Evolutionary conservation across 2,113 vertebrate species (phyloP).

Genomic region (Ciconia boyciana): DNA sequence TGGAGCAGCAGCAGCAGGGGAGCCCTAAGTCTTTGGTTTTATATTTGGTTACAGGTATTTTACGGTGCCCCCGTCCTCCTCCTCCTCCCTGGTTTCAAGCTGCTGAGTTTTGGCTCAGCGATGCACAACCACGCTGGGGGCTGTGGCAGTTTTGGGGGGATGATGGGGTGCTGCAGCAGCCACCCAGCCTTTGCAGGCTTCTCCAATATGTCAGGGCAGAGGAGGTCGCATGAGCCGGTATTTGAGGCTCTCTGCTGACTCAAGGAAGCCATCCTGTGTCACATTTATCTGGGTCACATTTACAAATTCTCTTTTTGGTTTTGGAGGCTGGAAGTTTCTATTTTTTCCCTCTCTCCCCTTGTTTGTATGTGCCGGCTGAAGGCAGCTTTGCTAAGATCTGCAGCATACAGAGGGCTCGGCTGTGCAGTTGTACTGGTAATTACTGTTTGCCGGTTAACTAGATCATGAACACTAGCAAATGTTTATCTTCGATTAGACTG

Average conservation of each 20-base stretch:
- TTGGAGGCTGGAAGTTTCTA: not conserved
- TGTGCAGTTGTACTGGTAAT: not conserved
- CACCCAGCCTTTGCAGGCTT: not conserved
- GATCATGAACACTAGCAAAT: not conserved
- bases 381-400: not conserved
- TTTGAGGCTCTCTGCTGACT: not conserved
- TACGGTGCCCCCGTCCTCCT: not conserved
- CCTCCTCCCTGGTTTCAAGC: not conserved
- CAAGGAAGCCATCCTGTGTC: not conserved
- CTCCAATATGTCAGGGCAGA: not conserved
- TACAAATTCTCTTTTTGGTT: not conserved
- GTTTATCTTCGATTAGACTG: not conserved
- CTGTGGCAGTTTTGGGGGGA: not conserved
- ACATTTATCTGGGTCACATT: slow-evolving; percentile 28
- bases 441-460: not conserved
- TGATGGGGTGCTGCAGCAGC: not conserved
- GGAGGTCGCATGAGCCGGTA: accelerated
- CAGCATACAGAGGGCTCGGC: not conserved
- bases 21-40: not conserved
- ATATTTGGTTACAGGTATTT: not conserved
- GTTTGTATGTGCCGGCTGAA: not conserved
- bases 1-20: not conserved
- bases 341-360: not conserved
- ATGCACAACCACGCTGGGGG: not conserved
- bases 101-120: not conserved